Base-by-base conservation (phyloP, 2,113 vertebrate species). In the Hippocampus barbouri region DNA sequence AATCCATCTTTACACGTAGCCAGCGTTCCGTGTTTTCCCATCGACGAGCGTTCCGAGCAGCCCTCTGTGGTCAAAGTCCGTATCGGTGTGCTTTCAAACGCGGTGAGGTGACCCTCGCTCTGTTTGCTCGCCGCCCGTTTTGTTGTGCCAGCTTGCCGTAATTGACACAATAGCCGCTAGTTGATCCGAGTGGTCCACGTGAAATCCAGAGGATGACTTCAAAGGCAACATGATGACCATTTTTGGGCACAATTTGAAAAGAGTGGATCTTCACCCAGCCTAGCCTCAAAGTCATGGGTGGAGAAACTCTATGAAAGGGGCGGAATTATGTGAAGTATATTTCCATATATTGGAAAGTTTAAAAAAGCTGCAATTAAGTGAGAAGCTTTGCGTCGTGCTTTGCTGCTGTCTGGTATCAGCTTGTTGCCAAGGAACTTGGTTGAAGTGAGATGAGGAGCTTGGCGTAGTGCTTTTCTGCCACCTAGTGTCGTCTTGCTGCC, bases 31-130 rank as follows among this genome's bases (percentile, higher is more conserved):
- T 69, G 65, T 38, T 10, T 66, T 66, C 51, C 7, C 18, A 21
- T 41, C 30, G 14, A 73, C 66, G 57, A 64, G 47, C 45, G 43
- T 23, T 65, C 41, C 2, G 3, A 21, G 47, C 2, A 20, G 18
- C 38, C 64, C 51, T 15, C 25, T 20, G 75, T 72, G 73, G 77
- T 78, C 71, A 70, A 75, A 79, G 67, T 78, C 75, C 70, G 64
- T 64, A 54, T 60, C 68, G 65, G 47, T 70, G 47, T 54, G 38
- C 45, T 57, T 75, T 68, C 68, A 72, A 75, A 51, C 30, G 65
- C 54, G 51, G 51, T 34, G 20, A 40, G 68, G 27, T 57, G 57
- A 51, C 68, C 74, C 64, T 64, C n/a, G n/a, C 61, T 15, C 53
- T 21, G 51, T 63, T 66, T 63, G 61, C 47, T 8, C 4, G 20